phyloP scores from a whole-genome alignment of 2,888 invertebrate species.

The Camponotus fellah region DNA sequence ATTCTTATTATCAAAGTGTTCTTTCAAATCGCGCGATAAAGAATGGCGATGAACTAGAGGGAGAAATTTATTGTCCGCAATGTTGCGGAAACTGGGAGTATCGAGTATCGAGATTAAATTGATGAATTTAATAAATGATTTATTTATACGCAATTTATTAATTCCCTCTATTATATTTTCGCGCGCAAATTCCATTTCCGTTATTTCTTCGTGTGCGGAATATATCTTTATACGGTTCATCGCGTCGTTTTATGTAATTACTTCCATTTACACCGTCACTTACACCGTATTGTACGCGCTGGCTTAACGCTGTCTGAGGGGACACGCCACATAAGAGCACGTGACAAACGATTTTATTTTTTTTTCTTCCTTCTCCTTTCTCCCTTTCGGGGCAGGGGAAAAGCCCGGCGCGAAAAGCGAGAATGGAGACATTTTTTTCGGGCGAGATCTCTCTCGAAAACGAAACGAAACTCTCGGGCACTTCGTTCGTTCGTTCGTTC shows the following conservation, averaged over 20 bases:
- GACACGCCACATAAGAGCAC: slow-evolving; percentile 27
- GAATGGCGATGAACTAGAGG: slow-evolving; percentile 17
- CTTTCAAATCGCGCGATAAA: slow-evolving; percentile 15
- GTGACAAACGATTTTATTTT: slow-evolving; percentile 42
- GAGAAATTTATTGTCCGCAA: slow-evolving; percentile 9
- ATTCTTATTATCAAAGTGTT: slow-evolving; percentile 41
- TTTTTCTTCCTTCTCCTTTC: background rate
- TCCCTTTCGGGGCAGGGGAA: background rate
- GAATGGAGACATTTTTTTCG: slow-evolving; percentile 48
- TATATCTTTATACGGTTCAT: background rate
- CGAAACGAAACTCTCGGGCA: slow-evolving; percentile 27
- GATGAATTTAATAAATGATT: slow-evolving; percentile 18
- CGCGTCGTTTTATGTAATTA: slow-evolving; percentile 32
- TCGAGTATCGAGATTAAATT: slow-evolving; percentile 3
- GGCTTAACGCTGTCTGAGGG: slow-evolving; percentile 32
- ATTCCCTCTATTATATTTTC: background rate
- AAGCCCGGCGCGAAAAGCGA: slow-evolving; percentile 7
- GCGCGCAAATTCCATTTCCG: background rate
- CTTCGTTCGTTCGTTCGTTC: slow-evolving; percentile 23
- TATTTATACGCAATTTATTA: slow-evolving; percentile 7
- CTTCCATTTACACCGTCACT: slow-evolving; percentile 38
- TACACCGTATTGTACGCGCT: slow-evolving; percentile 39
- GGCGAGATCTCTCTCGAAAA: slow-evolving; percentile 9
- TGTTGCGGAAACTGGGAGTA: background rate
- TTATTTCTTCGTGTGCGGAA: background rate